Conservation (phyloP, 1,140 invertebrate genomes). For the Pachyrhynchus sulphureomaculatus region DNA sequence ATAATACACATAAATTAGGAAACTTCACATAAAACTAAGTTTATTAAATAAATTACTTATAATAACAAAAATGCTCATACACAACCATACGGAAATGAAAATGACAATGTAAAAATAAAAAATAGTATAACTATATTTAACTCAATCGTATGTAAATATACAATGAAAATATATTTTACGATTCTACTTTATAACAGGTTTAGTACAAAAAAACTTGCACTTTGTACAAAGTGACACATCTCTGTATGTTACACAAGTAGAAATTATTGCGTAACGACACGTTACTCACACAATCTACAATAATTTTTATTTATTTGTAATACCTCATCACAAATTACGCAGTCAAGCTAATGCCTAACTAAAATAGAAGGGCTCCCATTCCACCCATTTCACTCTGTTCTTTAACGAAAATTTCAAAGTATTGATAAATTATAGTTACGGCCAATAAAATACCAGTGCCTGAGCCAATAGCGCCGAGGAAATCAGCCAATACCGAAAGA, state of each 20-base stretch:
- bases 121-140: conserved; percentile 17
- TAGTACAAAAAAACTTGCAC: conserved; percentile 40
- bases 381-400: conserved; percentile 99
- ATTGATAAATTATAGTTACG: conserved; percentile 99
- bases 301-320: conserved; percentile 2
- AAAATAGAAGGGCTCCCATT: conserved; percentile 96
- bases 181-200: conserved; percentile 15
- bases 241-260: conserved; percentile 17
- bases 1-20: conserved; percentile 10
- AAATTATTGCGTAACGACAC: conserved; percentile 17
- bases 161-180: conserved; percentile 39
- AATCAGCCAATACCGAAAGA: conserved; percentile 96
- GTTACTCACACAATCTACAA: conserved; percentile 12
- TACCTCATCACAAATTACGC: conserved; percentile 33
- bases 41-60: conserved; percentile 36
- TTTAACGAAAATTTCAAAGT: conserved; percentile 99
- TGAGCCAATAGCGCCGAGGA: conserved; percentile 97
- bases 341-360: conserved; percentile 52
- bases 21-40: conserved; percentile 20
- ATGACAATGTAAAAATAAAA: conserved; percentile 29
- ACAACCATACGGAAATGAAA: conserved; percentile 34
- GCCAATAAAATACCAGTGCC: conserved; percentile 98
- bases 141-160: conserved; percentile 38
- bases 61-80: conserved; percentile 30
- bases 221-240: conserved; percentile 32